Conservation (phyloP, 2,797 vertebrate species). For the Molossus molossus region DNA sequence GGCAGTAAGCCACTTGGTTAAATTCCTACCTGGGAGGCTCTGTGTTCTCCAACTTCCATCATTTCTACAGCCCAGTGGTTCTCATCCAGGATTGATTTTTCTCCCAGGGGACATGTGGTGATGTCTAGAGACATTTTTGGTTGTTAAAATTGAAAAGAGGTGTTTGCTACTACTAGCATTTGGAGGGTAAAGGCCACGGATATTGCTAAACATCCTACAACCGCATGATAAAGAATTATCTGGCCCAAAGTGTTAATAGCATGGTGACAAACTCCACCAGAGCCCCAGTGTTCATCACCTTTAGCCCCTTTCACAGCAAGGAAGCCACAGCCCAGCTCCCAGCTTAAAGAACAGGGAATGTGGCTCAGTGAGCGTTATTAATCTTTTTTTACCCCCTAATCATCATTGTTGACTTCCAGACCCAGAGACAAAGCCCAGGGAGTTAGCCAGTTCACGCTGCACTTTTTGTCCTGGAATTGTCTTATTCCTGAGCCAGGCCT, state of each 20-base stretch:
- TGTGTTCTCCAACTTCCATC: neutral
- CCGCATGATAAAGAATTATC: neutral
- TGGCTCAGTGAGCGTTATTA: neutral
- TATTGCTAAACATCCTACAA: neutral
- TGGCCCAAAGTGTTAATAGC: neutral
- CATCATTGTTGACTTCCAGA: neutral
- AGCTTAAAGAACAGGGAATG: neutral
- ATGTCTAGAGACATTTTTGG: no score
- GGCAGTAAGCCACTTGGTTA: neutral
- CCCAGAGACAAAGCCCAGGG: neutral
- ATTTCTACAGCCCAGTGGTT: neutral
- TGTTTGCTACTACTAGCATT: neutral
- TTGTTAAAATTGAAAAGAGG: neutral
- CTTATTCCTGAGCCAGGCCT: neutral
- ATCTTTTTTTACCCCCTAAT: neutral
- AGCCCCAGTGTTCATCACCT: neutral
- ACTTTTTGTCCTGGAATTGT: conserved; percentile 6
- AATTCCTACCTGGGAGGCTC: neutral
- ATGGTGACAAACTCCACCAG: neutral
- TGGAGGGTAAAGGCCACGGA: neutral
- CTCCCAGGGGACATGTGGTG: neutral
- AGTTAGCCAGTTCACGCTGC: neutral
- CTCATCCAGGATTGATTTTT: neutral
- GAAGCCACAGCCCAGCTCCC: neutral
- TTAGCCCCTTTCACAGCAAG: neutral